A percentile compares a stretch with the other conserved stretches of the same genome.
Evolutionary conservation across 2,797 vertebrate genomes (phyloP).

Genomic region (Oreochromis mossambicus): DNA sequence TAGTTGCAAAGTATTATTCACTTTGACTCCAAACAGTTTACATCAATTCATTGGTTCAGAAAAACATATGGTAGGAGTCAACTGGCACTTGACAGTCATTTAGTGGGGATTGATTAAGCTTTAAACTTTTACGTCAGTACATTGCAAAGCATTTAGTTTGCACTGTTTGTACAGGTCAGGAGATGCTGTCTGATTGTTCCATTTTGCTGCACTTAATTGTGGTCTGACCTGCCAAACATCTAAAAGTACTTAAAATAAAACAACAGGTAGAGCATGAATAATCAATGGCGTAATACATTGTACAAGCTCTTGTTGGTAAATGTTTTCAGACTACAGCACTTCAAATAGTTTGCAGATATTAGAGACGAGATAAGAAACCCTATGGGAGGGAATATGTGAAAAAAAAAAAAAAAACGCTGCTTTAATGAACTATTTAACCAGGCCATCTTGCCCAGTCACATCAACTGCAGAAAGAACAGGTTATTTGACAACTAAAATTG

Average conservation of each 20-base stretch:
- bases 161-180: background rate
- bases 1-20: background rate
- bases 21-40: background rate
- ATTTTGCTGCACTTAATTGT: background rate
- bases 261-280: background rate
- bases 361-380: background rate
- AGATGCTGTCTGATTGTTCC: background rate
- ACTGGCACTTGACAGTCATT: background rate
- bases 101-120: background rate
- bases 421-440: background rate
- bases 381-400: background rate
- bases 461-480: conserved; percentile 14
- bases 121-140: background rate
- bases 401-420: background rate
- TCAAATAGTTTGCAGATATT: background rate
- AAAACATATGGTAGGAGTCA: background rate
- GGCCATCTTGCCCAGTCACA: background rate
- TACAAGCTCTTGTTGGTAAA: background rate
- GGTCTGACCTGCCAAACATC: background rate
- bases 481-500: conserved; percentile 54
- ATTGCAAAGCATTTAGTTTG: background rate
- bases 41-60: background rate
- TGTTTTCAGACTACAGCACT: background rate
- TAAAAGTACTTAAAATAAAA: background rate
- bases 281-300: background rate